Evolutionary conservation across 2,888 invertebrate species (phyloP).

Genomic region (Syrphus vitripennis): DNA sequence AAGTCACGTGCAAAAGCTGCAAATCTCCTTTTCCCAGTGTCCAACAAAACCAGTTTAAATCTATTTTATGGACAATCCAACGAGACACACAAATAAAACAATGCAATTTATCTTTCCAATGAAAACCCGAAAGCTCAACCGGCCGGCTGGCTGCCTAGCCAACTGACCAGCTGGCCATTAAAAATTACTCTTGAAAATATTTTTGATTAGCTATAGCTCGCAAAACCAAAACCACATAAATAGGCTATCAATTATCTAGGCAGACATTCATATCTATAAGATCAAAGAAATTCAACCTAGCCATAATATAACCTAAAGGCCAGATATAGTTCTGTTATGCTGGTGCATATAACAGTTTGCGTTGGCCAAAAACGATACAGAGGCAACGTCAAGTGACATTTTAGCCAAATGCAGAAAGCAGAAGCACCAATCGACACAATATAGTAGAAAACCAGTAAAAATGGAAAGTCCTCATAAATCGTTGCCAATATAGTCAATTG

Average conservation of each 20-base stretch:
- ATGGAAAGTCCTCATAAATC: constrained; percentile 70
- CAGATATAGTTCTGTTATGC: neutral
- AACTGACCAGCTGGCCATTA: constrained; percentile 38
- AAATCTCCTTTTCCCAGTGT: neutral
- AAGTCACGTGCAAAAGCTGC: constrained; percentile 1
- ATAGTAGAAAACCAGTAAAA: constrained; percentile 66
- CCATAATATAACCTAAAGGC: neutral
- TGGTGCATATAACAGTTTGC: neutral
- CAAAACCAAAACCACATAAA: constrained; percentile 61
- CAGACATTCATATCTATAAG: neutral
- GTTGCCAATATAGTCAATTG: constrained; percentile 51
- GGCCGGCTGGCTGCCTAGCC: no score
- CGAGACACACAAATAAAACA: constrained; percentile 10
- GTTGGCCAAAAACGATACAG: neutral
- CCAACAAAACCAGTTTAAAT: neutral
- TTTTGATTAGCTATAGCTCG: constrained; percentile 49
- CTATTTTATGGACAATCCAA: constrained; percentile 20
- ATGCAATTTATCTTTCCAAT: constrained; percentile 53
- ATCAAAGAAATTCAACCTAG: constrained; percentile 16
- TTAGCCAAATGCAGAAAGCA: neutral
- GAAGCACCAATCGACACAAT: neutral
- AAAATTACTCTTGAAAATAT: constrained; percentile 40
- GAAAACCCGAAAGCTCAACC: constrained; percentile 39
- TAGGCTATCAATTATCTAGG: constrained; percentile 47
- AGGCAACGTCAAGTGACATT: constrained; percentile 43